Evolutionary conservation across 2,113 vertebrate genomes (phyloP), one percentile per base, ranked within the genome.

Genomic region (Atherinomorus stipes): DNA sequence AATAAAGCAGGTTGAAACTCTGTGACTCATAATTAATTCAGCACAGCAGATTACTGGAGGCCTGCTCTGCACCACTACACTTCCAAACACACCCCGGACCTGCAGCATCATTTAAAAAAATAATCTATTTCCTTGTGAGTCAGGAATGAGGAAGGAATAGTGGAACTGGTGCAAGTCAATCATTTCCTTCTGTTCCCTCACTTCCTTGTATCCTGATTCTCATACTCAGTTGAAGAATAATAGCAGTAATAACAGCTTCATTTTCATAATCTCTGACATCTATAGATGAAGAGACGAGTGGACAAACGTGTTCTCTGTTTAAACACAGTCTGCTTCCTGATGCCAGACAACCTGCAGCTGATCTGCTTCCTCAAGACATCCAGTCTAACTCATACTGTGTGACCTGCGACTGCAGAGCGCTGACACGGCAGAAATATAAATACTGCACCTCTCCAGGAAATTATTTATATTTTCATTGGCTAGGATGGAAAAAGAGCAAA

Each of bases 1-100:
- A 74, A 71, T 72, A 62, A 64, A 68, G 59, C 71, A 22, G 58
- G 54, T 44, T 4, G 15, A 67, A 57, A 50, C 65, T 69, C 52
- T 62, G 51, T 52, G 58, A 57, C 72, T 76, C 64, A 76, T 84
- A 31, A 84, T 85, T 76, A 44, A 86, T 86, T 68, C 40, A 87
- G 37, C 58, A 62, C 37, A 53, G 4, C 23, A 61, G 45, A 72
- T 44, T 37, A 47, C 76, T 76, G 80, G 68, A 65, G 68, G 71
- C 64, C 71, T 57, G 54, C 54, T 63, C 64, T 65, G 68, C 69
- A 58, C 45, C 19, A 11, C 56, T 45, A 42, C 6, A 47, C n/a
- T 0, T 50, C 21, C 23, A 66, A 49, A 47, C 37, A 28, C 34
- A 22, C 44, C 42, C n/a, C 7, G 51, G 64, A 71, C 71, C 18